Percentiles rank a stretch among this genome's conserved stretches.
phyloP scores from a whole-genome alignment of 2,797 vertebrate genomes.

The Steatocranus sp. region DNA sequence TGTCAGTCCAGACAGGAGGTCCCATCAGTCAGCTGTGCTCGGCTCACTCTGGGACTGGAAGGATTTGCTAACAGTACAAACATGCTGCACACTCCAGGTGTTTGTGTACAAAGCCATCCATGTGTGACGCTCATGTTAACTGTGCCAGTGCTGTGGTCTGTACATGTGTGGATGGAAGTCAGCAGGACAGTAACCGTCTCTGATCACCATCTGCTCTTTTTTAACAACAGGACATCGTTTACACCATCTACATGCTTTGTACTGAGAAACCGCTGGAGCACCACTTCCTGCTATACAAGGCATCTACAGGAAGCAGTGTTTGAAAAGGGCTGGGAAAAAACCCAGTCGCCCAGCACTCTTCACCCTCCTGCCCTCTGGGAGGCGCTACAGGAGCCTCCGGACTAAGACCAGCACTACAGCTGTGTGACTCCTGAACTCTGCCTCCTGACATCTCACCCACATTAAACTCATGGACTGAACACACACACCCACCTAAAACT shows the following conservation, averaged over 20 bases:
- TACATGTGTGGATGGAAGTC: too few species aligned
- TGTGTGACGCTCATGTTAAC: not conserved
- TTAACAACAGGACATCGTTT: not conserved
- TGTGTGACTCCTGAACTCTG: not conserved
- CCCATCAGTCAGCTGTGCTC: not conserved
- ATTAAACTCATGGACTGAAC: not conserved
- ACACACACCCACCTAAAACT: too few species aligned
- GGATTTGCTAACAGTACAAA: not conserved
- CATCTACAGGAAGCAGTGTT: not conserved
- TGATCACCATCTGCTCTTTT: not conserved
- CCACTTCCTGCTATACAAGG: not conserved
- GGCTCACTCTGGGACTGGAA: not conserved
- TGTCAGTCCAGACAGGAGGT: not conserved
- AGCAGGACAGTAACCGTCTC: not conserved
- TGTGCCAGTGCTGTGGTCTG: not conserved
- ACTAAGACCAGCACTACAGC: not conserved
- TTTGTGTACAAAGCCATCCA: not conserved
- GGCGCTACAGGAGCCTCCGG: not conserved
- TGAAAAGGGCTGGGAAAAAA: not conserved
- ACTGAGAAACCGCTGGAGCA: not conserved
- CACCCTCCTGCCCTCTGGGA: not conserved
- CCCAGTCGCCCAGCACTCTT: not conserved
- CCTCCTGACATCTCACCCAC: not conserved
- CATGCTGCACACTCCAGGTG: not conserved
- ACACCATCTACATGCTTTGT: not conserved